Evolutionary conservation across 2,888 invertebrate genomes (phyloP).

Genomic region (Oscheius sp.): DNA sequence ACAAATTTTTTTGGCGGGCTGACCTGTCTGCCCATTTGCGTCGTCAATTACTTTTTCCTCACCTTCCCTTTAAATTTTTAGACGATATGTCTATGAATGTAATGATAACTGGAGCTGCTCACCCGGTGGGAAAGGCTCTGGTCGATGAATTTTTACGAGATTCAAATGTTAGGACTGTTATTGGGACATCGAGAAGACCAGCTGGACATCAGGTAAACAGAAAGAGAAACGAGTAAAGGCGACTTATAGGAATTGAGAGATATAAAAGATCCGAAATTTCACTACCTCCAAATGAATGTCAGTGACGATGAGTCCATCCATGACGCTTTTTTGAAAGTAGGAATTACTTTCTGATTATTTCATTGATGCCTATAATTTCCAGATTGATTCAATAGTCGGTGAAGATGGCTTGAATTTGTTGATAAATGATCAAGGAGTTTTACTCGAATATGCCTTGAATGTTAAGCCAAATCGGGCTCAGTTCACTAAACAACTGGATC

Average conservation of each 20-base stretch:
- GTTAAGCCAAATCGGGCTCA: not conserved
- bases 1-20: too few species aligned
- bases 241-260: not conserved
- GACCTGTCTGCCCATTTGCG: not conserved
- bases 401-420: conserved; percentile 17
- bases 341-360: not conserved
- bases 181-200: conserved; percentile 13
- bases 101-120: conserved; percentile 7
- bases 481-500: conserved; percentile 10
- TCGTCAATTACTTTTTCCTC: not conserved
- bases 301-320: not conserved
- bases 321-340: not conserved
- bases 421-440: conserved; percentile 19
- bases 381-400: conserved; percentile 2
- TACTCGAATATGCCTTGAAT: conserved; percentile 8
- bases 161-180: conserved; percentile 9
- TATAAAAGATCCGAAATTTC: conserved; percentile 11
- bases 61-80: not conserved
- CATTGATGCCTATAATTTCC: not conserved
- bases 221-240: too few species aligned
- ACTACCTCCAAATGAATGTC: conserved; percentile 16
- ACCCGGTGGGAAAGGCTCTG: conserved; percentile 6
- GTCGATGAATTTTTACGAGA: not conserved
- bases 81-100: not conserved
- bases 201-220: not conserved